A percentile compares a stretch with the other conserved stretches of the same genome.
These are phyloP conservation scores for Trichacis sp. DNA, from an alignment of 2,888 invertebrate genomes.

Conservation along the genomic window DNA sequence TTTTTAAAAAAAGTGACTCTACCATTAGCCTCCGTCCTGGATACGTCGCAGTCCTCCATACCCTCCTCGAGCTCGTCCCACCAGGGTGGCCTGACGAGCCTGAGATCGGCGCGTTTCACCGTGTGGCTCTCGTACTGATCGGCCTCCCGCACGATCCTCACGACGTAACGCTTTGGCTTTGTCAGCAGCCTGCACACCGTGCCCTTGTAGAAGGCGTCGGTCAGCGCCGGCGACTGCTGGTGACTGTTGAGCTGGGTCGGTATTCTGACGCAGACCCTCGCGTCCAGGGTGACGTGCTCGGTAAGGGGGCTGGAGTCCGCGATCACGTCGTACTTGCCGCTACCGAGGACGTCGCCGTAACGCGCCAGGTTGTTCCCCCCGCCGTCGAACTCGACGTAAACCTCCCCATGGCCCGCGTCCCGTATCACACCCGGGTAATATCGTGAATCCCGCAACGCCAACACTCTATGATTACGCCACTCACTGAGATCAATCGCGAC, in stretches of 20 bases:
- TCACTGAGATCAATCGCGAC: slow-evolving; percentile 85
- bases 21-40: slow-evolving; percentile 52
- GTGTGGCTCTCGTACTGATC: slow-evolving; percentile 73
- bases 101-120: slow-evolving; percentile 90
- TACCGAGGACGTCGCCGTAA: slow-evolving; percentile 83
- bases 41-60: slow-evolving; percentile 67
- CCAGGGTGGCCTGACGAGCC: slow-evolving; percentile 95
- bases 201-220: slow-evolving; percentile 87
- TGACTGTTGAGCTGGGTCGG: slow-evolving; percentile 75
- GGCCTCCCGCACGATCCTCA: slow-evolving; percentile 72
- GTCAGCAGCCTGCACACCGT: slow-evolving; percentile 79
- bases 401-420: slow-evolving; percentile 77
- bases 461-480: slow-evolving; percentile 92
- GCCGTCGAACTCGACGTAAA: slow-evolving; percentile 87
- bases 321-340: slow-evolving; percentile 87
- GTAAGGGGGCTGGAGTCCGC: slow-evolving; percentile 92
- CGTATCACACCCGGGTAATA: slow-evolving; percentile 92
- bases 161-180: slow-evolving; percentile 78
- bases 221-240: slow-evolving; percentile 65
- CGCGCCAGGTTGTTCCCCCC: slow-evolving; percentile 76
- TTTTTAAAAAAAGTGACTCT: background rate
- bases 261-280: slow-evolving; percentile 81
- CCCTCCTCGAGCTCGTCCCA: slow-evolving; percentile 90
- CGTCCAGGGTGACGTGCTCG: slow-evolving; percentile 83
- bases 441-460: slow-evolving; percentile 85